Percentiles rank a stretch among this genome's conserved stretches.
phyloP scores from a whole-genome alignment of 2,797 vertebrate genomes.

The Phylloscopus collybita region DNA sequence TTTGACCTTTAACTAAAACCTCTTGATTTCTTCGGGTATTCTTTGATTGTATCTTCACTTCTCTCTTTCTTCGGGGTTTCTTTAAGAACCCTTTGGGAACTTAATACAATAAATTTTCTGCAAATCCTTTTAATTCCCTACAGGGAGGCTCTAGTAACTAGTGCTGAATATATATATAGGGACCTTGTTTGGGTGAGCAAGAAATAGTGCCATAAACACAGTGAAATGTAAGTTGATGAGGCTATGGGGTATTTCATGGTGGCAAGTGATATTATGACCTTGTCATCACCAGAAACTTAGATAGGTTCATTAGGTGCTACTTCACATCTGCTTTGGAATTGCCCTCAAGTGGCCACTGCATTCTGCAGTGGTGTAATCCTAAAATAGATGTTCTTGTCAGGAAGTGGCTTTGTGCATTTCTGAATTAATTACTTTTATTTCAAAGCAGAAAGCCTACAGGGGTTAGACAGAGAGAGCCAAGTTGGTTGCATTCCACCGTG shows the following conservation, averaged over 20 bases:
- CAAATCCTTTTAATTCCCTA: neutral
- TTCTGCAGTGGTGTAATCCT: neutral
- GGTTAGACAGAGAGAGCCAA: neutral
- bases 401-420: neutral
- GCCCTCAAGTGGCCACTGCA: neutral
- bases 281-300: neutral
- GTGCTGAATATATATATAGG: neutral
- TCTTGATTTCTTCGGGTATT: neutral
- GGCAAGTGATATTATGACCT: neutral
- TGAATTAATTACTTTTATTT: conserved; percentile 11
- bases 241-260: neutral
- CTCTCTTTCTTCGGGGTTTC: neutral
- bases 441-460: conserved; percentile 3
- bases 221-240: neutral
- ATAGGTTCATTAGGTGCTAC: neutral
- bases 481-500: neutral
- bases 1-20: neutral
- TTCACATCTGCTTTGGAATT: neutral
- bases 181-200: neutral
- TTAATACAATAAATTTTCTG: neutral
- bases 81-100: neutral
- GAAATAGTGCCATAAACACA: neutral
- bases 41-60: neutral
- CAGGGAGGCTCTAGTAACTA: neutral
- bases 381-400: neutral